Evolutionary conservation across 1,140 invertebrate species (phyloP), one percentile per base, ranked within the genome.

Genomic region (Pseudomyrmex concolor): DNA sequence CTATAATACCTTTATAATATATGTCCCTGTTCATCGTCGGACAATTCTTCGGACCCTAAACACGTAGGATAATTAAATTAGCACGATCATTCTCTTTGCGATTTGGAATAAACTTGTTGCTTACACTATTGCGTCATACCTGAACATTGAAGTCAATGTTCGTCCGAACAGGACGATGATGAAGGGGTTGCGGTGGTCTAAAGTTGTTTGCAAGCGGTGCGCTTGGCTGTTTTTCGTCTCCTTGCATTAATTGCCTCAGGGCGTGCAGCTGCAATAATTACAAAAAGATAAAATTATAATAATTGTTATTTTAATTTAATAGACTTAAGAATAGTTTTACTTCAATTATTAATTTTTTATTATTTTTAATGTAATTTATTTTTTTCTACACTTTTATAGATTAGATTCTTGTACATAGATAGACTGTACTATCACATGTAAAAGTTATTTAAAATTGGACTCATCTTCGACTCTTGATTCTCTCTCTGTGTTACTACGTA

Each of bases 131-230:
- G 54, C 25, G 12, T n/a, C 85, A 93, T 92, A 93, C 94, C 95
- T 96, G 97, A 91, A 96, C 95, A 90, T 96, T 97, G 94, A 99
- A 99, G 94, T 99, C 98, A 92, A 99, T 99, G 94, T 99, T 99
- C 70, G 98, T 99, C 92, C 98, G 95, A 66, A 99, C 96, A 15
- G 98, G 97, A 86, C 98, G 96, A 94, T 98, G 97, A 94, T 99
- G 97, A 25, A 99, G 95, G 45, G 97, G 96, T 92, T 99, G 98
- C 2, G 97, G 96, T 43, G 98, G 98, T 92, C 98, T 95, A 92
- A 97, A 98, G 95, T 99, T 99, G 95, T 98, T 98, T 84, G 97
- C 98, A 90, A 99, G 95, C 17, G 97, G 97, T 70, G 97, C 97
- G 94, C 98, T 98, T 13, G 97, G 97, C 92, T 97, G 96, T 87